These are phyloP conservation scores for Synanthedon andrenaeformis DNA, from an alignment of 2,888 invertebrate species.

Conservation along the genomic window DNA sequence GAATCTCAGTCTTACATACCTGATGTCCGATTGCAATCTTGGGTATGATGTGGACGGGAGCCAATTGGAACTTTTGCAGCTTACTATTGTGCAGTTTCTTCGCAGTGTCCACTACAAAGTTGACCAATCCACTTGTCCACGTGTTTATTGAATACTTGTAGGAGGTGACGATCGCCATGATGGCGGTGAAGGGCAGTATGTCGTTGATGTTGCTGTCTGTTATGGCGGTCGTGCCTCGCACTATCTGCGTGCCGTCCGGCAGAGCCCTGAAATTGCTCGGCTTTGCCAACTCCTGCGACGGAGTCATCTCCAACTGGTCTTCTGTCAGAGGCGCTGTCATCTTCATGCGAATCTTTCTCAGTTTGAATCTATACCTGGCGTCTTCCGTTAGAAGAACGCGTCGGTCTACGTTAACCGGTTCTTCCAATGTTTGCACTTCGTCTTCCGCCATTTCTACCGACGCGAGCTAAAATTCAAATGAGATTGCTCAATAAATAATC, in stretches of 20 bases:
- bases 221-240: constrained; percentile 63
- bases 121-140: constrained; percentile 72
- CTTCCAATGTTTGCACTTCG: constrained; percentile 36
- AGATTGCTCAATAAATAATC: neutral
- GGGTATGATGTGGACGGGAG: constrained; percentile 71
- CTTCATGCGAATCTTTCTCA: constrained; percentile 46
- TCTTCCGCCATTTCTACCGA: constrained; percentile 33
- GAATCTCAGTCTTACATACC: constrained; percentile 15
- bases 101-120: constrained; percentile 67
- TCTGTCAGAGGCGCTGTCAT: constrained; percentile 44
- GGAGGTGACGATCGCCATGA: constrained; percentile 73
- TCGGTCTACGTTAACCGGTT: constrained; percentile 34
- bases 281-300: constrained; percentile 64
- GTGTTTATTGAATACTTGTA: constrained; percentile 70
- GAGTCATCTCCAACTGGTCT: constrained; percentile 21
- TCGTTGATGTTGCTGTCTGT: constrained; percentile 28
- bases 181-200: constrained; percentile 65
- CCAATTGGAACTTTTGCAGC: constrained; percentile 47
- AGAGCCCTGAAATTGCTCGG: constrained; percentile 70
- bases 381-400: constrained; percentile 48
- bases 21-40: constrained; percentile 71
- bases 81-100: constrained; percentile 50
- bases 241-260: constrained; percentile 72
- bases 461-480: constrained; percentile 23
- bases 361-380: constrained; percentile 39